Percentiles rank a stretch among this genome's conserved stretches.
Evolutionary conservation across 2,113 vertebrate genomes (phyloP).

Genomic region (Mobula hypostoma): DNA sequence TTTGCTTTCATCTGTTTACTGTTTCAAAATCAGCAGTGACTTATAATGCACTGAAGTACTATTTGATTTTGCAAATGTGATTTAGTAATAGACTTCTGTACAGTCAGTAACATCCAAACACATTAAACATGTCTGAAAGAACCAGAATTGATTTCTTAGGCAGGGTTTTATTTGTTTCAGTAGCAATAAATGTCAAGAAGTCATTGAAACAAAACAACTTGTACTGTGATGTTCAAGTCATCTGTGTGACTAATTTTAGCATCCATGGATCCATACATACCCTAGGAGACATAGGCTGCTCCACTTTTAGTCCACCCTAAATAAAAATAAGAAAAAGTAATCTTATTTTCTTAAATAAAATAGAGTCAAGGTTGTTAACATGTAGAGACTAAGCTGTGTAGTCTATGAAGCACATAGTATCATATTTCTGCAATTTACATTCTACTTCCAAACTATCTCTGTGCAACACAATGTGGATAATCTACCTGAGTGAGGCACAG

Average conservation of each 20-base stretch:
- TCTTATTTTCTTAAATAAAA: constrained; percentile 15
- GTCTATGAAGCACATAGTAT: neutral
- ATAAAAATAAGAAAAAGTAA: constrained; percentile 1
- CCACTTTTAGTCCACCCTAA: constrained; percentile 70
- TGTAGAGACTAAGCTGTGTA: no score
- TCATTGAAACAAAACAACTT: neutral
- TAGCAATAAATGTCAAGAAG: neutral
- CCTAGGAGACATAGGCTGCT: constrained; percentile 67
- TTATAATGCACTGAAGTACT: neutral
- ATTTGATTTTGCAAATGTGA: neutral
- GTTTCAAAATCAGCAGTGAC: neutral
- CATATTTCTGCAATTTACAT: neutral
- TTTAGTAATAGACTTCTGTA: neutral
- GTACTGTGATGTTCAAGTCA: neutral
- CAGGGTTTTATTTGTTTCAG: neutral
- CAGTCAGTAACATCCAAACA: neutral
- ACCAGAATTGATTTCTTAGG: neutral
- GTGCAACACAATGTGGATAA: neutral
- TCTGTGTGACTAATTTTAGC: neutral
- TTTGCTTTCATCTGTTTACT: neutral
- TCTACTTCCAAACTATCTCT: neutral
- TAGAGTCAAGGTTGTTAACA: neutral
- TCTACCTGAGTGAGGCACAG: neutral
- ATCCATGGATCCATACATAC: constrained; percentile 48
- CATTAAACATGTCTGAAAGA: neutral